Base-by-base conservation (phyloP, 1,140 invertebrate species). In the Bombus soroeensis region DNA sequence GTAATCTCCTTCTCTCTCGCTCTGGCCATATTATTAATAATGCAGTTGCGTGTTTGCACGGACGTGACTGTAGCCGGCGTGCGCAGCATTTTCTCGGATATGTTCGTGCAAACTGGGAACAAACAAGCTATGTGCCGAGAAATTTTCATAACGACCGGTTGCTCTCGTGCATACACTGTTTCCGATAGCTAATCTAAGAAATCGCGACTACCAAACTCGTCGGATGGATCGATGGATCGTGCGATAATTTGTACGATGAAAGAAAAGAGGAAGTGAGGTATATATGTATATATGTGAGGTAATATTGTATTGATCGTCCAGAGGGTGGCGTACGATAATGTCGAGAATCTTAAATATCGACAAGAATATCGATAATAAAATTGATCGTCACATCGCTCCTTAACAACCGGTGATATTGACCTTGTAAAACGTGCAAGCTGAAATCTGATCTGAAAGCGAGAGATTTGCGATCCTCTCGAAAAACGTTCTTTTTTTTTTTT, bases 21-120 rank as follows among this genome's bases (percentile, higher is more conserved):
- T 18, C 13, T 47, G 39, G 18, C 13, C 34, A 18, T 78, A 70
- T 83, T 85, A 80, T 85, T 85, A 85, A 72, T 85, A 85, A 85
- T 72, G 76, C 76, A 72, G 47, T 80, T 85, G 76, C 66, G 47
- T 72, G 83, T 70, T 83, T 66, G 74, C 62, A 53, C 62, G 81
- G 15, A 83, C 62, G 73, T 70, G 74, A 76, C 59, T 41, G 59
- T 57, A 41, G 37, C 43, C 43, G 6, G 34, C 37, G 81, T 39
- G 74, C 43, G 28, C 18, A 41, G 34, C 81, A 70, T 78, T 83
- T 70, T 53, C 81, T 15, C 81, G 62, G 43, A 57, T 78, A 70
- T 15, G 37, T 68, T 76, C 43, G 62, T 28, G 73, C 81, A 47
- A 77, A 77, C 28, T 37, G 62, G 37, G 32, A 41, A 47, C 71